These are phyloP conservation scores for Blomia tropicalis DNA, from an alignment of 2,888 invertebrate species.

Conservation along the genomic window DNA sequence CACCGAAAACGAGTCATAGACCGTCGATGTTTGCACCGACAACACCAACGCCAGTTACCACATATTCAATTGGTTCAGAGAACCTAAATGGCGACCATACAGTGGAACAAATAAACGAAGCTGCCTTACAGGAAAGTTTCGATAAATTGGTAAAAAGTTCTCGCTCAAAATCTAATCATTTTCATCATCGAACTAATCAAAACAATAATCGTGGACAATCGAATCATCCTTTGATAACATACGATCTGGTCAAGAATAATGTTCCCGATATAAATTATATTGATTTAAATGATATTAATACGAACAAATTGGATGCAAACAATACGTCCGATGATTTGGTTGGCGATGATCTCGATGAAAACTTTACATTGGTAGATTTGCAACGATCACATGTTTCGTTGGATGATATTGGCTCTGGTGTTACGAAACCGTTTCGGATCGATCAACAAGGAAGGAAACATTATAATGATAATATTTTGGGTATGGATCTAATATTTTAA, in stretches of 20 bases:
- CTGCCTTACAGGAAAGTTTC: constrained; percentile 8
- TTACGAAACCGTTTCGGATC: background rate
- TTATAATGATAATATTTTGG: constrained; percentile 2
- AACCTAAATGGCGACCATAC: background rate
- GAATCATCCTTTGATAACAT: background rate
- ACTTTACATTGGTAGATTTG: constrained; percentile 15
- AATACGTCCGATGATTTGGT: background rate
- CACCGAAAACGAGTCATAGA: background rate
- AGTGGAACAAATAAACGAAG: background rate
- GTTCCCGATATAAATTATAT: background rate
- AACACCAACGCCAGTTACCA: background rate
- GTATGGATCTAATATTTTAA: background rate
- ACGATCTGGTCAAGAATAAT: constrained; percentile 4
- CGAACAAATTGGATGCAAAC: background rate
- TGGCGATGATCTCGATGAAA: constrained; percentile 4
- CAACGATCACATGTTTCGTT: constrained; percentile 4
- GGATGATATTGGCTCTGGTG: too few species aligned
- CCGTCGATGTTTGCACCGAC: background rate
- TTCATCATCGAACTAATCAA: background rate
- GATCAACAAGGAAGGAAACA: background rate
- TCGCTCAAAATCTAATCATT: background rate
- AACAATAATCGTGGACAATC: background rate
- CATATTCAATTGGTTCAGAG: too few species aligned
- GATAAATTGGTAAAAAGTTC: background rate
- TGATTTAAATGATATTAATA: constrained; percentile 4